A percentile compares a stretch with the other conserved stretches of the same genome.
phyloP scores from a whole-genome alignment of 2,797 vertebrate species.

The Tauraco hartlaubi region DNA sequence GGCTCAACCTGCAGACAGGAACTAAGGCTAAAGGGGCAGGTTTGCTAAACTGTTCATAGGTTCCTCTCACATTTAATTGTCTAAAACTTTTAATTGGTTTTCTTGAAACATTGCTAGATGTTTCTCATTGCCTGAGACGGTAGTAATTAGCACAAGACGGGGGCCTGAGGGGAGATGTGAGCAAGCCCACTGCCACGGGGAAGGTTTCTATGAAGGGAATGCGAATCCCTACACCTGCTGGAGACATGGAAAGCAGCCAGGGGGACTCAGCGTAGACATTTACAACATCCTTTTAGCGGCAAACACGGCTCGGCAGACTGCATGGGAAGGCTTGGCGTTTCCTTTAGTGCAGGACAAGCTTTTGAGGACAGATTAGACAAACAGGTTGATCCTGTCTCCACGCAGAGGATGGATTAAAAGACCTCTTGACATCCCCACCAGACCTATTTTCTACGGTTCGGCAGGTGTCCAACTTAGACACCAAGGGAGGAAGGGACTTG shows the following conservation, averaged over 20 bases:
- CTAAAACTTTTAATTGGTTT: background rate
- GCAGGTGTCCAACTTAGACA: background rate
- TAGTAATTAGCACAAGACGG: background rate
- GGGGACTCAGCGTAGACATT: fast-evolving
- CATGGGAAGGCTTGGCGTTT: background rate
- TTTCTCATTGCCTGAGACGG: background rate
- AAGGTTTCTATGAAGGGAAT: background rate
- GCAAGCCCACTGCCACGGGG: background rate
- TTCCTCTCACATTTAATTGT: background rate
- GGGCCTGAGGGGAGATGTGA: background rate
- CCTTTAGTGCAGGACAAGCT: background rate
- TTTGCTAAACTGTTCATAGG: background rate
- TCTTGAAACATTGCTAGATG: background rate
- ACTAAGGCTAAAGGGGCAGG: background rate
- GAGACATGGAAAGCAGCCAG: background rate
- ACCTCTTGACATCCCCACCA: background rate
- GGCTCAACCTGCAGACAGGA: background rate
- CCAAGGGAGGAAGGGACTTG: background rate
- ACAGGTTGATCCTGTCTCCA: background rate
- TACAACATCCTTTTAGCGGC: background rate
- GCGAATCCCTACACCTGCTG: background rate
- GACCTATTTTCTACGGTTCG: background rate
- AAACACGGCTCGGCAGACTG: background rate
- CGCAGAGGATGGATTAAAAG: background rate
- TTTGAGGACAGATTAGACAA: background rate